These are phyloP conservation scores for Platyrinchus mystaceus DNA, from an alignment of 2,797 vertebrate species.

Conservation along the genomic window DNA sequence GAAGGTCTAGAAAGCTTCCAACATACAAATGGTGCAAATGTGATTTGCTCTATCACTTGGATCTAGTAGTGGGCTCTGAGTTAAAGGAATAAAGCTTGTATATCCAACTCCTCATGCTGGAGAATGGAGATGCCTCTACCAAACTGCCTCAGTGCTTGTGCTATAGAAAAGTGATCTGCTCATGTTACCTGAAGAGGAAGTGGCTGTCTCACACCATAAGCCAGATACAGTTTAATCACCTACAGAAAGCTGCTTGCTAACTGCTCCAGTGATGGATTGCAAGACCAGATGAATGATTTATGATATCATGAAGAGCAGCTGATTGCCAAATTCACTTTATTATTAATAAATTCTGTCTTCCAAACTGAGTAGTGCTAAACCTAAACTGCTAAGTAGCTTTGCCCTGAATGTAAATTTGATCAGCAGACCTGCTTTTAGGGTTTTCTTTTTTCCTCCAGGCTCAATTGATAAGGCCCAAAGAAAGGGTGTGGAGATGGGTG, in stretches of 20 bases:
- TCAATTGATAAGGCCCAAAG: not conserved
- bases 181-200: not conserved
- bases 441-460: not conserved
- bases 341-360: not conserved
- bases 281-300: not conserved
- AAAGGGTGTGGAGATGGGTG: not conserved
- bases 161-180: not conserved
- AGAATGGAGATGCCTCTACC: not conserved
- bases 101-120: not conserved
- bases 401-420: not conserved
- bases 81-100: not conserved
- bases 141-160: not conserved
- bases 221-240: not conserved
- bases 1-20: not conserved
- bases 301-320: not conserved
- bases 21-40: not conserved
- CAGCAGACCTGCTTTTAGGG: not conserved
- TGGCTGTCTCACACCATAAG: not conserved
- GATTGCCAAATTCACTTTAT: not conserved
- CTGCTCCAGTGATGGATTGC: not conserved
- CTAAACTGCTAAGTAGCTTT: not conserved
- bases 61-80: not conserved
- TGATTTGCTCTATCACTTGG: not conserved
- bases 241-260: not conserved
- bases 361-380: not conserved